phyloP scores from a whole-genome alignment of 2,113 vertebrate species.

The Hydrochoerus hydrochaeris region DNA sequence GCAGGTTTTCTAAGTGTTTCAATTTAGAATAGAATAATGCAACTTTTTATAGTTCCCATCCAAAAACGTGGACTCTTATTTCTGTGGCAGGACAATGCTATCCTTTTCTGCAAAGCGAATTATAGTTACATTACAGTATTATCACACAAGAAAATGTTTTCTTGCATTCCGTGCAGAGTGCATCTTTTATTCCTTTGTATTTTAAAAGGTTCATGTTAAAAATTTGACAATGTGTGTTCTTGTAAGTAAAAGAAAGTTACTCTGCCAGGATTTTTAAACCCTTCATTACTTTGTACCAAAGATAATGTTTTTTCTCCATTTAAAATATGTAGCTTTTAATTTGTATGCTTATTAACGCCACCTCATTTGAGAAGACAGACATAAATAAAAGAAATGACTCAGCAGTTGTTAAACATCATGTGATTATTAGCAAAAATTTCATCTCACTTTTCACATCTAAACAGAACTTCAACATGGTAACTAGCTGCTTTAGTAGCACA shows the following conservation, averaged over 20 bases:
- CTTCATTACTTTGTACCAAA: not conserved
- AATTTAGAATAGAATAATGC: conserved; percentile 81
- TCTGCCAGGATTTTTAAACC: not conserved
- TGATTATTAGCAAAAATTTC: not conserved
- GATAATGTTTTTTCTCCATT: conserved; percentile 17
- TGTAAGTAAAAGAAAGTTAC: not conserved
- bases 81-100: conserved; percentile 65
- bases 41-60: conserved; percentile 82
- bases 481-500: not conserved
- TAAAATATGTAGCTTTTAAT: conserved; percentile 57
- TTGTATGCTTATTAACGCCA: not conserved
- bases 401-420: not conserved
- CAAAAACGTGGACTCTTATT: conserved; percentile 72
- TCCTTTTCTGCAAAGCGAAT: conserved; percentile 67
- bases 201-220: conserved; percentile 67
- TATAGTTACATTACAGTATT: conserved; percentile 64
- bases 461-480: not conserved
- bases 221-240: conserved; percentile 5
- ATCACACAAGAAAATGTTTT: conserved; percentile 69
- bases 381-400: not conserved
- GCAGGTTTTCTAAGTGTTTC: conserved; percentile 80
- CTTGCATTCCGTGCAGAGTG: conserved; percentile 63
- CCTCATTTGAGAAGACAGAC: not conserved
- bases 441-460: not conserved
- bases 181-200: conserved; percentile 56